These are phyloP conservation scores for Petromus typicus DNA, from an alignment of 2,113 vertebrate species.

Conservation along the genomic window DNA sequence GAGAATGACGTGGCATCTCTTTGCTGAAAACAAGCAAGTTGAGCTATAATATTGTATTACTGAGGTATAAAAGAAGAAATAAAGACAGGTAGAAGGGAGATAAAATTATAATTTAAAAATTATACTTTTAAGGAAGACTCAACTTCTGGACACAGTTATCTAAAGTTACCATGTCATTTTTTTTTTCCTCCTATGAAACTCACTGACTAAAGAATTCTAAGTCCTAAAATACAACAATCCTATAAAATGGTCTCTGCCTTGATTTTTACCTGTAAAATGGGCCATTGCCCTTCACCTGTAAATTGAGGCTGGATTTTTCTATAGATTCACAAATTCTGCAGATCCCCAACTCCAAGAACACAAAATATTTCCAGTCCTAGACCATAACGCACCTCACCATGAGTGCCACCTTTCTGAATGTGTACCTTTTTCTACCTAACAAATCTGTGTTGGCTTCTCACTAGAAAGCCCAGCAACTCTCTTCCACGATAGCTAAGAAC, in stretches of 20 bases:
- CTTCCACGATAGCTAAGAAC: not conserved
- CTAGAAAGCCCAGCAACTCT: not conserved
- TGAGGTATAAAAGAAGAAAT: not conserved
- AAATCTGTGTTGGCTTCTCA: not conserved
- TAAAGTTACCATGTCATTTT: not conserved
- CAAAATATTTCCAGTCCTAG: not conserved
- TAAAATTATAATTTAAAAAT: not conserved
- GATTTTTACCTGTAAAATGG: not conserved
- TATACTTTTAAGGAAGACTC: not conserved
- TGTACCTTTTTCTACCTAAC: not conserved
- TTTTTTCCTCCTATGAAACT: not conserved
- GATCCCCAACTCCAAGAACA: not conserved
- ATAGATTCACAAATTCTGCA: not conserved
- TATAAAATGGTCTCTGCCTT: not conserved
- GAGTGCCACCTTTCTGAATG: not conserved
- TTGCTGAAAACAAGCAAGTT: not conserved
- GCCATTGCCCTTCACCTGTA: not conserved
- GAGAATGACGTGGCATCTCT: not conserved
- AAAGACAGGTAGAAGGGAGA: not conserved
- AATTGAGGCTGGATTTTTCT: not conserved
- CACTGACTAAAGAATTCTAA: not conserved
- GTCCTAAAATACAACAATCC: not conserved
- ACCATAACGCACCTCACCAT: not conserved
- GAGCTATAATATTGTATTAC: not conserved
- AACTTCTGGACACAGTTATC: not conserved